Evolutionary conservation across 92 coral and sea anemone species (phyloP), one percentile per base, ranked within the genome.

Genomic region (Micromussa lordhowensis): DNA sequence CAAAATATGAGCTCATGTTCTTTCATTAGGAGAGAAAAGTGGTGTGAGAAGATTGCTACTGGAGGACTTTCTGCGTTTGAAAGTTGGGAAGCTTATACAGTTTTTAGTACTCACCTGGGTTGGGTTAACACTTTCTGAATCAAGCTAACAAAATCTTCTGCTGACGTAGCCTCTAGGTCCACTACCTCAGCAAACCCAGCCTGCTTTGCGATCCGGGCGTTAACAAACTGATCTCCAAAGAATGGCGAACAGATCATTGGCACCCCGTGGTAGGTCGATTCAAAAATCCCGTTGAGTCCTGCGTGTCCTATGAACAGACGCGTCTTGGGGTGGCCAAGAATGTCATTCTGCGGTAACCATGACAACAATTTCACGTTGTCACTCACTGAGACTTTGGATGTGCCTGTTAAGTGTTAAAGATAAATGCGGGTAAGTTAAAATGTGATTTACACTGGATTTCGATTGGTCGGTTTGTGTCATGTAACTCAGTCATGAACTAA

Each of bases 261-360:
- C 9, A 93, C 92, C 22, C 90, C 95, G 57, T 93, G 95, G 77
- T 93, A 93, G 16, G 83, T 83, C 0, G 95, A 85, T 55, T 93
- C 95, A 11, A 86, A 48, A 18, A 90, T 36, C 6, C 95, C 86
- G 76, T 90, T 90, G 31, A 64, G 15, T 35, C 95, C 95, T 35
- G 91, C 81, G 57, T 93, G 95, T 10, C 91, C 86, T 2, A 88
- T 80, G 22, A 91, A 91, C 44, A 89, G 86, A 16, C 89, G 81
- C 29, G 94, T 91, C 83, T 93, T 85, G 15, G 83, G 85, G 26
- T 93, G 94, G 57, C 96, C 96, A 44, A 93, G 90, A 70, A 93
- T 83, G 79, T 93, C 96, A 58, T 93, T 93, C 84, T 93, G 96
- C 11, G 94, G 96, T 55, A 93, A 71, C 96, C 96, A 93, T 57